Percentiles rank a stretch among this genome's conserved stretches.
Evolutionary conservation across 2,113 vertebrate species (phyloP).

Genomic region (Andinoacara biseriatus): DNA sequence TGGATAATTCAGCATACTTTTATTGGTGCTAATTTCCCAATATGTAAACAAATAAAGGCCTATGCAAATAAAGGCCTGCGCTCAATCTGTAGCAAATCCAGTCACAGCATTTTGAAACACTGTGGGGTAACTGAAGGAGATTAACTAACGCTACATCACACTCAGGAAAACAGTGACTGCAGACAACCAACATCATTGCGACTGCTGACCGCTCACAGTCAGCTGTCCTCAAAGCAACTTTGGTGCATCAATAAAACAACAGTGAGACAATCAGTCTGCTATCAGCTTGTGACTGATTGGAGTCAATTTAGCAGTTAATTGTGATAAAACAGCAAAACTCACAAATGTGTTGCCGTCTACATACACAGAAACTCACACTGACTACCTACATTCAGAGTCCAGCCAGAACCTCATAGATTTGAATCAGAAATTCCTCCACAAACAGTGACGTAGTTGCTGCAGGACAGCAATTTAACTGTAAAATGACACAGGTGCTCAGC

Average conservation of each 20-base stretch:
- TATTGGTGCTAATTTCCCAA: background rate
- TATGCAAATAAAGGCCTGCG: background rate
- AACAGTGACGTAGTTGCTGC: too few relatives aligned
- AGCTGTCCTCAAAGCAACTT: background rate
- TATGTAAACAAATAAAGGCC: conserved; percentile 8
- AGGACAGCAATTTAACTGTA: too few relatives aligned
- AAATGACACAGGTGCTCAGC: background rate
- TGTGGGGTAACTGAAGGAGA: background rate
- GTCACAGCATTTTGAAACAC: background rate
- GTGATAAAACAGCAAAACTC: too few relatives aligned
- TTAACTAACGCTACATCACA: background rate
- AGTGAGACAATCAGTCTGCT: background rate
- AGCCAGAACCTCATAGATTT: too few relatives aligned
- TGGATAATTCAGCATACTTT: background rate
- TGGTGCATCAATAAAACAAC: background rate
- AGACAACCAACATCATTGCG: background rate
- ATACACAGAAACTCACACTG: too few relatives aligned
- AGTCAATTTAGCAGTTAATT: background rate
- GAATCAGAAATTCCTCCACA: too few relatives aligned
- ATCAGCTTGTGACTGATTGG: background rate
- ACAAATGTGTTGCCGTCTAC: too few relatives aligned
- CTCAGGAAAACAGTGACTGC: background rate
- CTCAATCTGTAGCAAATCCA: background rate
- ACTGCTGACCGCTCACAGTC: background rate
- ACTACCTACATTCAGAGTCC: too few relatives aligned